These are phyloP conservation scores for Parapristionchus giblindavisi DNA, from an alignment of 2,888 invertebrate species.

Conservation along the genomic window DNA sequence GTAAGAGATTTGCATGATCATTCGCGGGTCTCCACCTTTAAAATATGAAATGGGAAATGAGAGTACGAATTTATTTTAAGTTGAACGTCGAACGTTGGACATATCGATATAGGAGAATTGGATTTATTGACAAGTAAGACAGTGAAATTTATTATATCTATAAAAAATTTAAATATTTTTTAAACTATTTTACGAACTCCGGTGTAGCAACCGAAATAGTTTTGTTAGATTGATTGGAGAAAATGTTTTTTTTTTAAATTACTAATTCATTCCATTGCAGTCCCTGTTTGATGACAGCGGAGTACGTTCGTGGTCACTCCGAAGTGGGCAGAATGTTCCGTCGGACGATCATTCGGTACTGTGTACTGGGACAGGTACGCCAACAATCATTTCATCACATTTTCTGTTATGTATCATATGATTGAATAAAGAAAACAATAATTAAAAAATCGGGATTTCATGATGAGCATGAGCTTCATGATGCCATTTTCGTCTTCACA, in stretches of 20 bases:
- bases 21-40: no score
- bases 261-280: slow-evolving; percentile 14
- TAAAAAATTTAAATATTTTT: no score
- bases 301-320: slow-evolving; percentile 30
- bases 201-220: no score
- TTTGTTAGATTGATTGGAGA: not conserved
- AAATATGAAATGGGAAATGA: not conserved
- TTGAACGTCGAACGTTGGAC: slow-evolving; percentile 29
- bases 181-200: no score
- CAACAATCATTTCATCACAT: no score
- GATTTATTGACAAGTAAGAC: slow-evolving; percentile 38
- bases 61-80: slow-evolving; percentile 15
- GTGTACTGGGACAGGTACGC: slow-evolving; percentile 19
- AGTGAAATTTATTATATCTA: no score
- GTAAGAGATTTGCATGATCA: no score
- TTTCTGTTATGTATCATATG: no score
- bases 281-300: slow-evolving; percentile 13
- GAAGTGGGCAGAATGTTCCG: slow-evolving; percentile 17
- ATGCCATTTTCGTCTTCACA: no score
- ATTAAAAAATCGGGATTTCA: no score
- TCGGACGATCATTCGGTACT: slow-evolving; percentile 33
- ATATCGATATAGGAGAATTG: slow-evolving; percentile 23
- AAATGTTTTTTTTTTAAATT: not conserved
- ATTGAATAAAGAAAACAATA: no score
- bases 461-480: no score